Percentiles rank a stretch among this genome's conserved stretches.
phyloP scores from a whole-genome alignment of 2,113 vertebrate genomes.

The Brevimyrus niger region DNA sequence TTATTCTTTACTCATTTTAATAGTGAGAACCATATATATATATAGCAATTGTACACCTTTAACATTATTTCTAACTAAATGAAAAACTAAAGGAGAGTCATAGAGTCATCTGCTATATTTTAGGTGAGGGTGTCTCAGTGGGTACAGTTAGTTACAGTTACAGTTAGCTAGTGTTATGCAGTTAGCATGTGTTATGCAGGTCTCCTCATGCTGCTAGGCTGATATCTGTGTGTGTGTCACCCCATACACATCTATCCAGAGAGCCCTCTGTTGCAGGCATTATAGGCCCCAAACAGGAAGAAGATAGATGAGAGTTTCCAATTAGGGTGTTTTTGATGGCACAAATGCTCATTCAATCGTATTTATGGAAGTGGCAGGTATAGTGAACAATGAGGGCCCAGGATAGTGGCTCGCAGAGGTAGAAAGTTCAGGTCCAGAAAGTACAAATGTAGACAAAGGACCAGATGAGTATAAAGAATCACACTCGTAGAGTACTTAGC shows the following conservation, averaged over 20 bases:
- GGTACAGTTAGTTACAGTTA: no score
- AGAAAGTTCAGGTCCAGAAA: neutral
- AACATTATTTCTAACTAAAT: neutral
- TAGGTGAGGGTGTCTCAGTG: neutral
- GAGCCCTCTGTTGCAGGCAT: neutral
- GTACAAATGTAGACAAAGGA: neutral
- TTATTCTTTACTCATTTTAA: neutral
- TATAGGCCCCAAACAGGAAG: neutral
- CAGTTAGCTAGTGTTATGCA: no score
- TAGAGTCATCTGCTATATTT: neutral
- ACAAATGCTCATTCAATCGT: neutral
- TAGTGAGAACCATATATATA: neutral
- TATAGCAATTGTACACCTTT: neutral
- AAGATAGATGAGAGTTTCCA: neutral
- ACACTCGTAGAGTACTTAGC: no score
- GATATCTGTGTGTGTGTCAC: neutral
- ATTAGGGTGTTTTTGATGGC: neutral
- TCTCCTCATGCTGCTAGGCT: neutral
- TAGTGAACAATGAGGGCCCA: neutral
- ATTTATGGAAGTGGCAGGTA: neutral
- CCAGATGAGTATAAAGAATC: no score
- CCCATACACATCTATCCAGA: neutral
- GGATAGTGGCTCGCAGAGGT: neutral
- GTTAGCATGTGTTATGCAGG: neutral
- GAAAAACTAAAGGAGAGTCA: neutral